Percentiles rank a stretch among this genome's conserved stretches.
Conservation (phyloP, 2,888 invertebrate genomes). For the Lacanobia oleracea region DNA sequence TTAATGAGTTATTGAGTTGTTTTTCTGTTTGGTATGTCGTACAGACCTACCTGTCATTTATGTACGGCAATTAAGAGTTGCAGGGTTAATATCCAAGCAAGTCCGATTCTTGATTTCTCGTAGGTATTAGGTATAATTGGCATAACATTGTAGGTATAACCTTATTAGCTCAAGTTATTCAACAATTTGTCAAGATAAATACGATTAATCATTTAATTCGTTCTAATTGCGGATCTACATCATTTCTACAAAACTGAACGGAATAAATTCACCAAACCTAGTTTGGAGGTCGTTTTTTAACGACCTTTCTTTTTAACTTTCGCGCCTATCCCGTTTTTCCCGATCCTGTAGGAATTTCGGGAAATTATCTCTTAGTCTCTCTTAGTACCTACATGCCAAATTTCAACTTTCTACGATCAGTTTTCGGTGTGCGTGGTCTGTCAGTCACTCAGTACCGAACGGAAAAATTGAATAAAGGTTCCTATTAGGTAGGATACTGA, state of each 20-base stretch:
- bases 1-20: slow-evolving; percentile 1
- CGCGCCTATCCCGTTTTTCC: no score
- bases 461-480: no score
- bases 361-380: no score
- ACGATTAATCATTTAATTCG: neutral
- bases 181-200: slow-evolving; percentile 6
- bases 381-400: no score
- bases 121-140: neutral
- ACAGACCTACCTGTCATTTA: no score
- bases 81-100: neutral
- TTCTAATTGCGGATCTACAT: neutral
- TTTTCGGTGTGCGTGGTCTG: no score
- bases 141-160: neutral
- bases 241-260: neutral
- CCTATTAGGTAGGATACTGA: no score
- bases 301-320: no score
- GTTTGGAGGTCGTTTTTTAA: no score
- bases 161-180: neutral
- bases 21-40: neutral
- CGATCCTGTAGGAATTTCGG: no score
- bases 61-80: neutral
- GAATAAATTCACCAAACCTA: neutral
- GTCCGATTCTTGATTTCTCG: neutral
- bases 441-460: no score
- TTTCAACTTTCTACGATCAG: no score